A percentile compares a stretch with the other conserved stretches of the same genome.
These are phyloP conservation scores for Ptyas mucosa DNA, from an alignment of 2,113 vertebrate species.

Conservation along the genomic window DNA sequence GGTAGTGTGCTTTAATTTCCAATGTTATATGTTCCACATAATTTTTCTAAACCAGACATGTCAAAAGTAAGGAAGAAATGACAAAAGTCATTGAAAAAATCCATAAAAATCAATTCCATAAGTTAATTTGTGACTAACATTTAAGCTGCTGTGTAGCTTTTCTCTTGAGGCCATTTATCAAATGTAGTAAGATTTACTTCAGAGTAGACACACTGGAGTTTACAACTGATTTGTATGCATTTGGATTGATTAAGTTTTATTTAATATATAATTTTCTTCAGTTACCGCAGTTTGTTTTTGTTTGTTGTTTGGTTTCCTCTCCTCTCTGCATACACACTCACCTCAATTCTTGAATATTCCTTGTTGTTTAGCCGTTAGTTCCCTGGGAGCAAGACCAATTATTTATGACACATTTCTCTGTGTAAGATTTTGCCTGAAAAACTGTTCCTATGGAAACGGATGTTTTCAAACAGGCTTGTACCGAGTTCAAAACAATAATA, in stretches of 20 bases:
- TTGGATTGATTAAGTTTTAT: constrained; percentile 36
- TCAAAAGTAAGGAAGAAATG: not conserved
- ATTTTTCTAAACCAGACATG: not conserved
- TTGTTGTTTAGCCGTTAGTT: constrained; percentile 64
- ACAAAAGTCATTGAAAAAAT: not conserved
- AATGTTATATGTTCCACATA: not conserved
- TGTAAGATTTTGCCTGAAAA: constrained; percentile 69
- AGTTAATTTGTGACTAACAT: rapidly evolving
- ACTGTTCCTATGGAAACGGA: constrained; percentile 76
- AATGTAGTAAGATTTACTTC: not conserved
- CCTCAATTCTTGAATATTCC: constrained; percentile 56
- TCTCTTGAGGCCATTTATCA: not conserved
- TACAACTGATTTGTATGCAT: not conserved
- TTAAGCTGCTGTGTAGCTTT: not conserved
- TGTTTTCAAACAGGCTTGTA: constrained; percentile 69
- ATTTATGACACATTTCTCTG: constrained; percentile 72
- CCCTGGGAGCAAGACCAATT: constrained; percentile 64
- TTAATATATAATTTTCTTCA: constrained; percentile 3
- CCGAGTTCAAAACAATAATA: constrained; percentile 68
- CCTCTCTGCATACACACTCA: constrained; percentile 16
- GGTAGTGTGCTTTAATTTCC: not conserved
- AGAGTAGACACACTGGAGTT: not conserved
- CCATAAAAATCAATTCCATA: not conserved
- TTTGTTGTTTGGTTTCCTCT: constrained; percentile 10
- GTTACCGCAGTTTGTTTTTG: not conserved